Evolutionary conservation across 2,888 invertebrate genomes (phyloP).

Genomic region (Meiosimyza decipiens): DNA sequence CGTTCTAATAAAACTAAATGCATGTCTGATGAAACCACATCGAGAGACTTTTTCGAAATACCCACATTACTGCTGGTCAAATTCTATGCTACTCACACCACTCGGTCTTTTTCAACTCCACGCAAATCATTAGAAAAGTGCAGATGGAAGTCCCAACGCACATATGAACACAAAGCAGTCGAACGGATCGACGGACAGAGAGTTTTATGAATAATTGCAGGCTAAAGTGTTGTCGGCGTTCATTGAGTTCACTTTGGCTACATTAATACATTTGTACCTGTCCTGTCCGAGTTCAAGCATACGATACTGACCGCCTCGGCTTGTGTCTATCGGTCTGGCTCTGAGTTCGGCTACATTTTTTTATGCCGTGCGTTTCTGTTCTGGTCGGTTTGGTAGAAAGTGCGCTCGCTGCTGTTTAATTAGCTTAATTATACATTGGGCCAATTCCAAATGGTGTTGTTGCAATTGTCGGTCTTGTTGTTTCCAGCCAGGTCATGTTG

Average conservation of each 20-base stretch:
- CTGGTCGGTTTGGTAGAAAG: neutral
- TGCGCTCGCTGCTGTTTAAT: constrained; percentile 36
- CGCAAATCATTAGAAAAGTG: neutral
- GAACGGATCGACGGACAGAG: too few species aligned
- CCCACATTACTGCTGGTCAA: neutral
- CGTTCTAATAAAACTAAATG: neutral
- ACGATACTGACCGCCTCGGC: neutral
- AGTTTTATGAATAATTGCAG: constrained; percentile 16
- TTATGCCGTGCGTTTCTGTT: neutral
- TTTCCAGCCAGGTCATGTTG: constrained; percentile 1
- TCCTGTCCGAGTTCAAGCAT: constrained; percentile 1
- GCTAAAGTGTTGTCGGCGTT: constrained; percentile 10
- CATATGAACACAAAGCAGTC: too few species aligned
- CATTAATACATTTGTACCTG: constrained; percentile 14
- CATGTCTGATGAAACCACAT: constrained; percentile 1
- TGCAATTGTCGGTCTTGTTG: neutral
- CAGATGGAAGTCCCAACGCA: too few species aligned
- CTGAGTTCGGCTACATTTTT: constrained; percentile 19
- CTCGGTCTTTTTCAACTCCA: neutral
- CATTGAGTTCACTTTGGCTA: neutral
- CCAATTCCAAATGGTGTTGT: constrained; percentile 30
- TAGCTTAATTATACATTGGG: constrained; percentile 42
- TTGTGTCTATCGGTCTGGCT: constrained; percentile 27
- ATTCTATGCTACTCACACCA: neutral
- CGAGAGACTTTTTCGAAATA: neutral